A percentile compares a stretch with the other conserved stretches of the same genome.
Evolutionary conservation across 1,140 invertebrate species (phyloP).

Genomic region (Drosophila orosa): DNA sequence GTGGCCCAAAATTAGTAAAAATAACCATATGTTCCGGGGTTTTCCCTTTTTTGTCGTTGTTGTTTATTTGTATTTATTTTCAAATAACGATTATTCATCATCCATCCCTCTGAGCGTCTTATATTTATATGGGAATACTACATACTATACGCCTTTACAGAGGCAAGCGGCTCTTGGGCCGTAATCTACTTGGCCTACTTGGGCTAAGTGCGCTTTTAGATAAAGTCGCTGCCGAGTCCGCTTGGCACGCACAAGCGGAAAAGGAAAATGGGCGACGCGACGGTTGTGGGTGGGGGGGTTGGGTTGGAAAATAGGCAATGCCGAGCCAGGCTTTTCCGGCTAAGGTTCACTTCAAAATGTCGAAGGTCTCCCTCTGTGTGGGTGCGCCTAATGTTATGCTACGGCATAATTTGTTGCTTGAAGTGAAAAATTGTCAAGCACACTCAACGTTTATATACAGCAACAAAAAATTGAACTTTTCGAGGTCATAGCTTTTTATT

Average conservation of each 20-base stretch:
- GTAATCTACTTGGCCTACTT: conserved; percentile 82
- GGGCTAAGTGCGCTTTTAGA: conserved; percentile 81
- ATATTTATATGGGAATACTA: conserved; percentile 12
- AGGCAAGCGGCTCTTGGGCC: conserved; percentile 60
- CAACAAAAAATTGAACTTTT: conserved; percentile 77
- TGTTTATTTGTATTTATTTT: conserved; percentile 1
- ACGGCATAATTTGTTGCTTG: conserved; percentile 80
- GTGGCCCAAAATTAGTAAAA: conserved; percentile 7
- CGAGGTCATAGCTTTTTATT: conserved; percentile 79
- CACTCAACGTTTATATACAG: conserved; percentile 76
- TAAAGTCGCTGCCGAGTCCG: conserved; percentile 73
- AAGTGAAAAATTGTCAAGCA: conserved; percentile 81
- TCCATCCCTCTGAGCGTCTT: background rate
- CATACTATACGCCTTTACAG: conserved; percentile 7
- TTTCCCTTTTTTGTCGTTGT: background rate
- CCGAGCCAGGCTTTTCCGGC: conserved; percentile 16
- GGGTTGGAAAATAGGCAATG: background rate
- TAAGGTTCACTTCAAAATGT: conserved; percentile 46
- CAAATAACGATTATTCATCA: conserved; percentile 47
- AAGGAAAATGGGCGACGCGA: conserved; percentile 7
- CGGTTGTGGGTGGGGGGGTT: background rate
- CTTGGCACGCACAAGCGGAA: conserved; percentile 64
- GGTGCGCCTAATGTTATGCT: conserved; percentile 75
- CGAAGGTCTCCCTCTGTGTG: conserved; percentile 34
- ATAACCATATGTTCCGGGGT: conserved; percentile 20